These are phyloP conservation scores for Anneissia japonica DNA, from an alignment of 35 echinoderm and acorn worm species.

Conservation along the genomic window DNA sequence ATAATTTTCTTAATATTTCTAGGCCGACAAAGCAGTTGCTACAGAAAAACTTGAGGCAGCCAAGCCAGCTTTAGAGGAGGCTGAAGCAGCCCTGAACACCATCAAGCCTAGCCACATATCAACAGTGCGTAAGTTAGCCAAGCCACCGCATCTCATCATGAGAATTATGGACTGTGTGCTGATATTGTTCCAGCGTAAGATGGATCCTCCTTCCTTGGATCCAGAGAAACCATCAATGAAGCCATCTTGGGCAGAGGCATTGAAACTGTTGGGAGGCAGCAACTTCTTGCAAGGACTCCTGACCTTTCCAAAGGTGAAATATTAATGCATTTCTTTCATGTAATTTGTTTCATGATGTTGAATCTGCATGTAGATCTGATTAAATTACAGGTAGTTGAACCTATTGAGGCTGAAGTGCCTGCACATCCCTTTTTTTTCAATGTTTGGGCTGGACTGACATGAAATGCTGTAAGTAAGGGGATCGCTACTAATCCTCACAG, in stretches of 20 bases:
- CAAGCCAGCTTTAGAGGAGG: conserved; percentile 73
- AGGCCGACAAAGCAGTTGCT: conserved; percentile 79
- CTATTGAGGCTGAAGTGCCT: too few species aligned
- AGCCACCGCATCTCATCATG: conserved; percentile 98
- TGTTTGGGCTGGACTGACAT: too few species aligned
- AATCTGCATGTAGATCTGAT: too few species aligned
- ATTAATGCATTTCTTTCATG: background rate
- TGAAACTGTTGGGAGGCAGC: conserved; percentile 77
- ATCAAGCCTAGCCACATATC: conserved; percentile 97
- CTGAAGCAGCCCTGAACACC: conserved; percentile 83
- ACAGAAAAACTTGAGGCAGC: conserved; percentile 78
- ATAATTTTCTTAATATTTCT: too few species aligned
- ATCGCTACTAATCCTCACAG: too few species aligned
- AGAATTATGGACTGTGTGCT: conserved; percentile 98
- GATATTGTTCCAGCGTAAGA: conserved; percentile 77
- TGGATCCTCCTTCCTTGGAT: conserved; percentile 49
- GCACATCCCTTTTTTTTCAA: too few species aligned
- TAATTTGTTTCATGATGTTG: too few species aligned
- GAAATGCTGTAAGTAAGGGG: too few species aligned
- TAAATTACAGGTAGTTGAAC: too few species aligned
- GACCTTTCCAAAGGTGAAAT: conserved; percentile 38
- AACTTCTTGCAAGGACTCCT: conserved; percentile 70
- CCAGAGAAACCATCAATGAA: conserved; percentile 83
- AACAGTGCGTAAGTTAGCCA: conserved; percentile 95
- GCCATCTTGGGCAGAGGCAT: conserved; percentile 70